Conservation (phyloP, 2,888 invertebrate species). For the Phortica magna region DNA sequence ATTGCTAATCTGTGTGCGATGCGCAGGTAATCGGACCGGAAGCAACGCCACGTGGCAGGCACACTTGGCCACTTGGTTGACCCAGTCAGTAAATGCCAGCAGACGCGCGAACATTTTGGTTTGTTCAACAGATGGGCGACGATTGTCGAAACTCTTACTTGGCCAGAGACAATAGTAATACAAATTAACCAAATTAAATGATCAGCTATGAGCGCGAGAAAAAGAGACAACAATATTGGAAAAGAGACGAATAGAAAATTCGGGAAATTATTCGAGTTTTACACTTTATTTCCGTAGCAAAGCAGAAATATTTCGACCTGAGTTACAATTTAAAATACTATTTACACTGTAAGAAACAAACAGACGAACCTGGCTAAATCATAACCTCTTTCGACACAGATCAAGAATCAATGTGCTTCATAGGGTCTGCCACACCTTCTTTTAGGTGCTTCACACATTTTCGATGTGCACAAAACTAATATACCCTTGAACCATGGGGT, state of each 20-base stretch:
- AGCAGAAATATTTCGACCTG: constrained; percentile 67
- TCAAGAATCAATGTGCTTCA: too few species aligned
- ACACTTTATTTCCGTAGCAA: constrained; percentile 54
- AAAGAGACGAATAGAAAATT: not conserved
- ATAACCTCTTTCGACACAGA: too few species aligned
- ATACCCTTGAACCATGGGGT: too few species aligned
- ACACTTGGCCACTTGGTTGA: constrained; percentile 52
- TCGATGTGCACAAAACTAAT: too few species aligned
- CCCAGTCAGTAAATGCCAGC: constrained; percentile 36
- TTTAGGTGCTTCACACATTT: too few species aligned
- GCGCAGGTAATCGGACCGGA: not conserved
- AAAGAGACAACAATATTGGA: not conserved
- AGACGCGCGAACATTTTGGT: constrained; percentile 9
- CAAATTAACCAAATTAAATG: constrained; percentile 30
- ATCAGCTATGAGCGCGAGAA: not conserved
- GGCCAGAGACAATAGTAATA: not conserved
- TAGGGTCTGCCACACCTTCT: too few species aligned
- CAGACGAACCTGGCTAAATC: too few species aligned
- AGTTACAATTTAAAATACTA: constrained; percentile 20
- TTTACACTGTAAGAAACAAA: constrained; percentile 56
- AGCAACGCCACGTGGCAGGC: constrained; percentile 66
- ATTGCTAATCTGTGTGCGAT: not conserved
- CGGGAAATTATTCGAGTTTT: constrained; percentile 17
- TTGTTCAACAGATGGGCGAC: constrained; percentile 25
- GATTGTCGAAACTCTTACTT: not conserved